Conservation (phyloP, 2,113 vertebrate genomes). For the Gopherus evgoodei region DNA sequence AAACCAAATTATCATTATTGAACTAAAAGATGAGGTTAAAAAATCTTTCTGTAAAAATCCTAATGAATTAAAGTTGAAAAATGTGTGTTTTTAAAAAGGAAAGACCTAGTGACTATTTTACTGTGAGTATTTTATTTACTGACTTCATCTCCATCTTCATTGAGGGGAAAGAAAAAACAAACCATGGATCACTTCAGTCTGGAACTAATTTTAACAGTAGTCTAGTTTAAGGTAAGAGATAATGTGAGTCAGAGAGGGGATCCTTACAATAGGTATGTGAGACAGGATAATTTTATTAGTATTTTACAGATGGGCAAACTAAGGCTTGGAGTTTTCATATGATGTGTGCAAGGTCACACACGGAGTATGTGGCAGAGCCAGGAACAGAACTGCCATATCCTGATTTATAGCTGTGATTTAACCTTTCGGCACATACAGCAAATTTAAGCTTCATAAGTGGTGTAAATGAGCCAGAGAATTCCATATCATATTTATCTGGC, state of each 20-base stretch:
- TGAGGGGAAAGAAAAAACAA: not conserved
- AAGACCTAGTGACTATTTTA: not conserved
- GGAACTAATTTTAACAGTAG: not conserved
- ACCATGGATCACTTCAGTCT: not conserved
- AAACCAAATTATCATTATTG: not conserved
- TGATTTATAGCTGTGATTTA: not conserved
- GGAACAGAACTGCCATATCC: not conserved
- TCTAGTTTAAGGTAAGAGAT: not conserved
- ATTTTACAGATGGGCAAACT: not conserved
- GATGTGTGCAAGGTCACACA: not conserved
- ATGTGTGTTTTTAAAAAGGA: not conserved
- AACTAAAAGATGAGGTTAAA: not conserved
- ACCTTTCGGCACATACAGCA: not conserved
- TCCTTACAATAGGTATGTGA: not conserved
- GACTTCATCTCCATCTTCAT: not conserved
- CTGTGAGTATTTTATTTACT: constrained; percentile 37
- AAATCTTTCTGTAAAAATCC: not conserved
- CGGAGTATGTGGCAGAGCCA: not conserved
- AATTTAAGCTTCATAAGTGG: constrained; percentile 4
- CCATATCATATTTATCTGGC: not conserved
- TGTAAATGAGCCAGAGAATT: constrained; percentile 8
- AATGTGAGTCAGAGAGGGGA: not conserved
- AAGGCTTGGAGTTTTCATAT: not conserved
- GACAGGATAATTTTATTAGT: not conserved
- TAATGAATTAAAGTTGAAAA: not conserved